phyloP scores from a whole-genome alignment of 2,888 invertebrate genomes.

The Exephanes ischioxanthus region DNA sequence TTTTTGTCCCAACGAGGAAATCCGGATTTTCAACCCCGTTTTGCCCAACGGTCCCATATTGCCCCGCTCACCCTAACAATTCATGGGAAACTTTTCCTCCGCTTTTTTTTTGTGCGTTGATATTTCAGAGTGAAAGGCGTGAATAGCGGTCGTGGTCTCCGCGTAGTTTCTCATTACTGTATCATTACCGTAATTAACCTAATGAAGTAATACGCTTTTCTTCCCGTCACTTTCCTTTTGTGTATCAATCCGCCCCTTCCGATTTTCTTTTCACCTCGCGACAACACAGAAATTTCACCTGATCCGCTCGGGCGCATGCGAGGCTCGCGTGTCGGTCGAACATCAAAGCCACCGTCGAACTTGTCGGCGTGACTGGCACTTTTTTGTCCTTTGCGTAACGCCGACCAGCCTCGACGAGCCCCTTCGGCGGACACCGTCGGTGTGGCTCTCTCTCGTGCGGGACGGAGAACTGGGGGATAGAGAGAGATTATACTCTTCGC shows the following conservation, averaged over 20 bases:
- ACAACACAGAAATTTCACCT: conserved; percentile 45
- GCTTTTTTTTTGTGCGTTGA: conserved; percentile 6
- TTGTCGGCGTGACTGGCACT: conserved; percentile 45
- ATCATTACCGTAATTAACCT: neutral
- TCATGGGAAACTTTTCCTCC: neutral
- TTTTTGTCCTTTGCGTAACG: conserved; percentile 55
- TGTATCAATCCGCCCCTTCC: no score
- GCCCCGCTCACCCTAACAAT: neutral
- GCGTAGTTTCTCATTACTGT: neutral
- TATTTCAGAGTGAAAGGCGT: conserved; percentile 17
- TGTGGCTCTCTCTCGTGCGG: neutral
- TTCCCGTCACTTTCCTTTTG: conserved; percentile 5
- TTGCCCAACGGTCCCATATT: no score
- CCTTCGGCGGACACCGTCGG: conserved; percentile 1
- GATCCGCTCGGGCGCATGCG: conserved; percentile 33
- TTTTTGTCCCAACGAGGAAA: no score
- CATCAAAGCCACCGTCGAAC: conserved; percentile 28
- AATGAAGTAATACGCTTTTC: neutral
- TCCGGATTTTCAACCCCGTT: no score
- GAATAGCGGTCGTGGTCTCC: neutral
- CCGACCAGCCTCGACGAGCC: conserved; percentile 33
- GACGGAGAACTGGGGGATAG: neutral
- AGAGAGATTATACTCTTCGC: conserved; percentile 34
- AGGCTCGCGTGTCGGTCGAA: conserved; percentile 27
- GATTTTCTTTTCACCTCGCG: conserved; percentile 8